Evolutionary conservation across 2,113 vertebrate species (phyloP), one percentile per base, ranked within the genome.

Genomic region (Cisticola juncidis): DNA sequence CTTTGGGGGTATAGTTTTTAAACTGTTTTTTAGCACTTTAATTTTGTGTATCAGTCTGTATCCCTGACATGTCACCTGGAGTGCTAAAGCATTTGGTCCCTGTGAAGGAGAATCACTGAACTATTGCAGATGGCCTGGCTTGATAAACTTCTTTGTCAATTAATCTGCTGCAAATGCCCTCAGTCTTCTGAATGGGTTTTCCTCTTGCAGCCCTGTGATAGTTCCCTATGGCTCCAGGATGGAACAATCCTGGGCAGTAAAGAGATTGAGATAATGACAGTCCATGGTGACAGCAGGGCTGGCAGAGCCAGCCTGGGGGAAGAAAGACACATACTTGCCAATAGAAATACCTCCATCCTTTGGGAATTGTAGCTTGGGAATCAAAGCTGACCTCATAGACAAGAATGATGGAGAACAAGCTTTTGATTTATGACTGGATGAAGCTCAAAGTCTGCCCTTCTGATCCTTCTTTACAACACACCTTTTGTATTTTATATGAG

Each of bases 391-490:
- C 96, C 93, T 94, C 95, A 94, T 93, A 80, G 90, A 36, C 90
- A 91, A 89, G 94, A 84, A 85, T 88, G 96, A 95, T 94, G 95
- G 93, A 86, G 92, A 96, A 96, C 97, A 95, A 92, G 96, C 95
- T 93, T 97, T 92, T 96, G 95, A 97, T 97, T 97, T 97, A 97
- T 94, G 95, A 86, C 88, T 90, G 94, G 93, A 90, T 96, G 95
- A 97, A 96, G 86, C 92, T 94, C 93, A 94, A 94, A 96, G 96
- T 95, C 90, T 97, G 94, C 95, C 95, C 96, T 97, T 90, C 94
- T 97, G 96, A 95, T 97, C 96, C 94, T 96, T 90, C 91, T 94
- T 96, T 96, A 97, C 96, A 97, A 96, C 94, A 96, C 95, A 97
- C 90, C 95, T 97, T 97, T 97, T 97, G 96, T 97, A 95, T 96